Evolutionary conservation across 1,140 invertebrate genomes (phyloP).

Genomic region (Zaprionus ornatus): DNA sequence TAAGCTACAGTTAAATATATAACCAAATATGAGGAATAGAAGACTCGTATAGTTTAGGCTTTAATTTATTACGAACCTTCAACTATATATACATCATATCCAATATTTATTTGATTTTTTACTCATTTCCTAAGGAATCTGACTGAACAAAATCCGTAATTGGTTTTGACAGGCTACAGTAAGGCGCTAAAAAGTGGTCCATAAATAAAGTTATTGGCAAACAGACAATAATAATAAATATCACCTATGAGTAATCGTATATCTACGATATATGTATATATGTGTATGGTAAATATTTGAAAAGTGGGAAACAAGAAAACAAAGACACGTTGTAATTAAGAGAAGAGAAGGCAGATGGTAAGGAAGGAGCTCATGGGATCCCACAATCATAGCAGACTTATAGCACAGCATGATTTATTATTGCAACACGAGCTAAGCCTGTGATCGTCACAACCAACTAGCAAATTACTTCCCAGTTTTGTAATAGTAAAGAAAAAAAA

Average conservation of each 20-base stretch:
- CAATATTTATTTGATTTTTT: neutral
- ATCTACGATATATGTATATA: too few species aligned
- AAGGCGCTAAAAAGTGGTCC: neutral
- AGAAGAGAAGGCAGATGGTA: neutral
- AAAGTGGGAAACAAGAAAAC: neutral
- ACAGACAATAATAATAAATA: neutral
- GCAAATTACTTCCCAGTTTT: neutral
- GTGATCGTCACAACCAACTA: neutral
- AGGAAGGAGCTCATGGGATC: neutral
- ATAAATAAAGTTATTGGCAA: neutral
- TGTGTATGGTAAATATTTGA: too few species aligned
- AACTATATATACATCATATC: neutral
- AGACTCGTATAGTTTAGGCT: too few species aligned
- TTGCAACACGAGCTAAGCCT: neutral
- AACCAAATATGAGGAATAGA: too few species aligned
- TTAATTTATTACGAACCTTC: too few species aligned
- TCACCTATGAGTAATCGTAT: neutral
- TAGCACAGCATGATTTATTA: neutral
- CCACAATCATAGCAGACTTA: neutral
- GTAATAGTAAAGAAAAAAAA: neutral
- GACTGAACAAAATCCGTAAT: too few species aligned
- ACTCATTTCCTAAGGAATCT: neutral
- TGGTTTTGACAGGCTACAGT: neutral
- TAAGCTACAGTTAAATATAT: neutral
- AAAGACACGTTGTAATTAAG: neutral